Percentiles rank a stretch among this genome's conserved stretches.
phyloP scores from a whole-genome alignment of 2,888 invertebrate species.

The Molanna angustata region DNA sequence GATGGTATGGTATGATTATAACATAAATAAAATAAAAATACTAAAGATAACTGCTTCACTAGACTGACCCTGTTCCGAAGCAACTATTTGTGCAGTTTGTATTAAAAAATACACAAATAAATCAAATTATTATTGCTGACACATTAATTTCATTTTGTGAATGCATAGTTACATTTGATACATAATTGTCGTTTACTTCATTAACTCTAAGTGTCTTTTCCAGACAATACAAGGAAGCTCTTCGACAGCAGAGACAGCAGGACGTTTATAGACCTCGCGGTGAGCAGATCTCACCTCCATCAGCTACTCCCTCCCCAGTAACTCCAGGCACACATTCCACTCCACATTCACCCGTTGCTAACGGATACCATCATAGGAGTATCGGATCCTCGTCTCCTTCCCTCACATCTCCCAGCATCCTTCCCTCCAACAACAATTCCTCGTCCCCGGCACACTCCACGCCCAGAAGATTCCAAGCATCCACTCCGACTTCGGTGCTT shows the following conservation, averaged over 20 bases:
- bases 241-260: conserved; percentile 80
- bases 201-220: no score
- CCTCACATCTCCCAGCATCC: conserved; percentile 42
- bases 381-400: conserved; percentile 54
- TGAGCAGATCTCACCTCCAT: conserved; percentile 54
- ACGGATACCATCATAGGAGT: conserved; percentile 55
- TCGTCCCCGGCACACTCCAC: conserved; percentile 51
- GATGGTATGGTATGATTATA: no score
- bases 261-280: conserved; percentile 73
- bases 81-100: no score
- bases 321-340: conserved; percentile 47
- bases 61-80: no score
- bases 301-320: conserved; percentile 54
- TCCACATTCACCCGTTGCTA: conserved; percentile 43
- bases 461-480: conserved; percentile 47
- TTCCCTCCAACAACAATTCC: conserved; percentile 40
- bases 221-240: conserved; percentile 87
- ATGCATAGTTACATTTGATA: no score
- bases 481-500: conserved; percentile 37
- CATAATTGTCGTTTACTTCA: no score
- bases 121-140: no score
- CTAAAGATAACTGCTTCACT: no score
- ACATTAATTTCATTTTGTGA: no score
- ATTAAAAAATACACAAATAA: no score
- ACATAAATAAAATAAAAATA: no score